A percentile compares a stretch with the other conserved stretches of the same genome.
Conservation (phyloP, 92 coral and sea anemone species). For the Zoanthus gigantus region DNA sequence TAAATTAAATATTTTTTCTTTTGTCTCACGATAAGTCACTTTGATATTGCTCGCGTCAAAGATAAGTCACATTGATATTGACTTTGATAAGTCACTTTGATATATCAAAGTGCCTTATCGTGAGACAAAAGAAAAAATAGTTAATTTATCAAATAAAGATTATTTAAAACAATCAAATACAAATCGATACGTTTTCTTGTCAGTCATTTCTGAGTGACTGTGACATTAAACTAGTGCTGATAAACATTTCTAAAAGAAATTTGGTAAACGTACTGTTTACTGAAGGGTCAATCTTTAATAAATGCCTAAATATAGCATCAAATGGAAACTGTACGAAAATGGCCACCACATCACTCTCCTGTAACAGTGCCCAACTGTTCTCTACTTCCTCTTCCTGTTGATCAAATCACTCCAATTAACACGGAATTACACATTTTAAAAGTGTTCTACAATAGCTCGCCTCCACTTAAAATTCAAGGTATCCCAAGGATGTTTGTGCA, state of each 20-base stretch:
- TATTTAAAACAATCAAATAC: too few species aligned
- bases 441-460: background rate
- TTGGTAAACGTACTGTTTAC: conserved; percentile 58
- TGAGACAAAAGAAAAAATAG: too few species aligned
- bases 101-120: too few species aligned
- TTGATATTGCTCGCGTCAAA: too few species aligned
- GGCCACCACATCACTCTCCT: conserved; percentile 87
- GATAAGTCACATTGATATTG: too few species aligned
- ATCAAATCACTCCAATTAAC: background rate
- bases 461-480: background rate
- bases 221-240: background rate
- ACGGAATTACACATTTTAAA: background rate
- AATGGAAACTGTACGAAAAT: conserved; percentile 94
- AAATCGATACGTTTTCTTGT: too few species aligned
- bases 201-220: too few species aligned
- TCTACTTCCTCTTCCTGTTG: conserved; percentile 95
- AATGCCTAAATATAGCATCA: conserved; percentile 91
- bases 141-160: too few species aligned
- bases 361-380: conserved; percentile 90
- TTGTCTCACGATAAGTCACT: too few species aligned
- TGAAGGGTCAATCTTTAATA: conserved; percentile 84
- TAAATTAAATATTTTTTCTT: too few species aligned
- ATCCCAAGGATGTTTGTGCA: background rate
- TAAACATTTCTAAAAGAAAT: background rate
- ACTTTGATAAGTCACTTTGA: too few species aligned